Evolutionary conservation across 1,140 invertebrate genomes (phyloP).

Genomic region (Papilio glaucus): DNA sequence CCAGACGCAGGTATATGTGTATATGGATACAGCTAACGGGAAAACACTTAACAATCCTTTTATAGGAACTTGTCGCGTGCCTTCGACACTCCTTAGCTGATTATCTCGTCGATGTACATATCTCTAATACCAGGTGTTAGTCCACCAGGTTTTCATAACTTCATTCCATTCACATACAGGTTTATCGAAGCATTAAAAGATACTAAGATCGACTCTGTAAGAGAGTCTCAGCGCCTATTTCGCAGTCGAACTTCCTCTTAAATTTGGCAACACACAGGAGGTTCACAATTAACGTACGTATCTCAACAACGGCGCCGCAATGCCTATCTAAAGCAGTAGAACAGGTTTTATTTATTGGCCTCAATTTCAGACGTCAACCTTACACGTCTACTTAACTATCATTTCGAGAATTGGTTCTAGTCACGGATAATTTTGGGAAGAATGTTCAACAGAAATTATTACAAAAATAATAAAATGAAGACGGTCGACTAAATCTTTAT

Average conservation of each 20-base stretch:
- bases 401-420: constrained; percentile 18
- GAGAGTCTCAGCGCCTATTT: constrained; percentile 54
- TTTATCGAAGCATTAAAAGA: background rate
- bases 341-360: constrained; percentile 48
- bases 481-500: no score
- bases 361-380: constrained; percentile 33
- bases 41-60: constrained; percentile 55
- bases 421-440: constrained; percentile 7
- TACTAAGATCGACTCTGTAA: constrained; percentile 39
- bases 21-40: constrained; percentile 47
- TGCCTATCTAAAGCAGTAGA: constrained; percentile 21
- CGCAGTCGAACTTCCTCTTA: constrained; percentile 59
- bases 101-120: constrained; percentile 50
- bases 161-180: constrained; percentile 36
- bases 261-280: constrained; percentile 50
- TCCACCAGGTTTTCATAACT: constrained; percentile 12
- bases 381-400: constrained; percentile 16
- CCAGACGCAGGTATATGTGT: background rate
- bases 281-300: constrained; percentile 55
- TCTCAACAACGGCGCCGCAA: constrained; percentile 49
- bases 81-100: constrained; percentile 49
- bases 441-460: background rate
- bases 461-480: background rate
- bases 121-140: constrained; percentile 15
- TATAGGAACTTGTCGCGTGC: constrained; percentile 55